Percentiles rank a stretch among this genome's conserved stretches.
phyloP scores from a whole-genome alignment of 2,113 vertebrate species.

The Aegypius monachus region DNA sequence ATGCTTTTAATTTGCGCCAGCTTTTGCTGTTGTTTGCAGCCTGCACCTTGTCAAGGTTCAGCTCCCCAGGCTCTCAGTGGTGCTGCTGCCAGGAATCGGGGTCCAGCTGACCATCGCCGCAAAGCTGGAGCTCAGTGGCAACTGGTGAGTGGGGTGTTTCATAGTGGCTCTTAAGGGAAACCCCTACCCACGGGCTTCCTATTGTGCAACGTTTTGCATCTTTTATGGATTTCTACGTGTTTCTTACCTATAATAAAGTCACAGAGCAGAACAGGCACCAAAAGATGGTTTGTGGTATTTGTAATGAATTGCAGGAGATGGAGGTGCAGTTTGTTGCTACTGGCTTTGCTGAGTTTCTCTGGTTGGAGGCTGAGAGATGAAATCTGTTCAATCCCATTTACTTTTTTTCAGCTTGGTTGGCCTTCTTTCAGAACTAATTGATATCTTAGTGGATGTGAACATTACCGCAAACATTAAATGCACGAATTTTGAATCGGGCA shows the following conservation, averaged over 20 bases:
- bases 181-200: background rate
- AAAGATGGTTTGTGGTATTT: background rate
- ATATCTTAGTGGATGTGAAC: slow-evolving; percentile 16
- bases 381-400: background rate
- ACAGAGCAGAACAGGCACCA: background rate
- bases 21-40: background rate
- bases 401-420: slow-evolving; percentile 29
- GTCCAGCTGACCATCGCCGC: background rate
- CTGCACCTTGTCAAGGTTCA: background rate
- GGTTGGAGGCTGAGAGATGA: background rate
- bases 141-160: background rate
- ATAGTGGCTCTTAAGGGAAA: accelerated
- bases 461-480: slow-evolving; percentile 16
- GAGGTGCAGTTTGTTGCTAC: background rate
- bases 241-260: background rate
- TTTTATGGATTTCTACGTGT: background rate
- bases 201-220: accelerated
- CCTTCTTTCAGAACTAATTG: slow-evolving; percentile 11
- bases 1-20: background rate
- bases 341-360: background rate
- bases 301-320: background rate
- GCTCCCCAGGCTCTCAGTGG: background rate
- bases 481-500: slow-evolving; percentile 1
- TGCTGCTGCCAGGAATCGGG: background rate
- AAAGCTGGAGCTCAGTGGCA: slow-evolving; percentile 9